Conservation (phyloP, 2,888 invertebrate genomes). For the Beris chalybata region DNA sequence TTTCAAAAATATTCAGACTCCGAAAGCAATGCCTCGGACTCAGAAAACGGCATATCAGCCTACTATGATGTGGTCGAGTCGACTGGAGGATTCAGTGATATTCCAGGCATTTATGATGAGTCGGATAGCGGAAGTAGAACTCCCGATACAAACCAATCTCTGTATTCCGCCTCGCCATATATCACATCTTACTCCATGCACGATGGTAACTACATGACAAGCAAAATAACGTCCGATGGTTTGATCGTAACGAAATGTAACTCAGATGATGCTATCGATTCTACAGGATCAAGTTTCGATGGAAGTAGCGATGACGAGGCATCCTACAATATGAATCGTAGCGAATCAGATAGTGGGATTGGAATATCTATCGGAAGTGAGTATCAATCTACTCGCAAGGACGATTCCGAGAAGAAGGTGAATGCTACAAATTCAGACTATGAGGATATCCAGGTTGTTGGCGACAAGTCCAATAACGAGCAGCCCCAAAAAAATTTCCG, state of each 20-base stretch:
- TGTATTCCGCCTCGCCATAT: conserved; percentile 52
- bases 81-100: conserved; percentile 40
- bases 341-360: conserved; percentile 56
- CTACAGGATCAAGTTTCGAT: conserved; percentile 56
- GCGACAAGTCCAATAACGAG: not conserved
- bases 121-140: conserved; percentile 24
- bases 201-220: conserved; percentile 56
- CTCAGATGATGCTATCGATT: conserved; percentile 55
- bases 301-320: conserved; percentile 55
- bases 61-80: conserved; percentile 56
- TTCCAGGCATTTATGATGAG: conserved; percentile 20
- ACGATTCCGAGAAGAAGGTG: conserved; percentile 49
- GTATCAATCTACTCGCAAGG: conserved; percentile 44
- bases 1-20: conserved; percentile 63
- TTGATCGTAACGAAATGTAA: conserved; percentile 56
- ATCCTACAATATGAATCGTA: conserved; percentile 56
- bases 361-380: conserved; percentile 55
- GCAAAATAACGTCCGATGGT: conserved; percentile 57
- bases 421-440: conserved; percentile 55
- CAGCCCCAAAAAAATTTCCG: conserved; percentile 48
- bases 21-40: conserved; percentile 64
- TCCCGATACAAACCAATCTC: conserved; percentile 39
- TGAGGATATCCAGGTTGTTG: conserved; percentile 54
- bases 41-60: conserved; percentile 57
- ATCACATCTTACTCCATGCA: conserved; percentile 56